A percentile compares a stretch with the other conserved stretches of the same genome.
Evolutionary conservation across 2,888 invertebrate species (phyloP).

Genomic region (Osmoderma eremita): DNA sequence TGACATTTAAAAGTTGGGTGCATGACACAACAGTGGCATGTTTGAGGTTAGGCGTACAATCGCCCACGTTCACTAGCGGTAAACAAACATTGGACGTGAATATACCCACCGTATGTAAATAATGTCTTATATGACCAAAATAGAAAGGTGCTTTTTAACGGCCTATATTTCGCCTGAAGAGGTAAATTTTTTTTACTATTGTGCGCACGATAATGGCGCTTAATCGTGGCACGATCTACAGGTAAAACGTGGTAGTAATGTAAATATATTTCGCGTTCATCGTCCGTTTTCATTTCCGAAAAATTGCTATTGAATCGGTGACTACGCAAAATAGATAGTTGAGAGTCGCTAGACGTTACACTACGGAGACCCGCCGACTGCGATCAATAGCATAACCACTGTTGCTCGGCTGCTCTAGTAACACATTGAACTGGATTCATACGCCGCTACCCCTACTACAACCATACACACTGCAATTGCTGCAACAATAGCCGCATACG

Average conservation of each 20-base stretch:
- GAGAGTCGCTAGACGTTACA: slow-evolving; percentile 43
- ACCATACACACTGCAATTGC: slow-evolving; percentile 22
- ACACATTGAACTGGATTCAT: slow-evolving; percentile 44
- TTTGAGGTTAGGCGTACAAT: slow-evolving; percentile 22
- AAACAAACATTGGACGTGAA: slow-evolving; percentile 1
- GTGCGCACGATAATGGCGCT: slow-evolving; percentile 46
- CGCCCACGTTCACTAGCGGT: not conserved
- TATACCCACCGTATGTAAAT: not conserved
- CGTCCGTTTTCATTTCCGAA: slow-evolving; percentile 4
- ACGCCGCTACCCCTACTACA: not conserved
- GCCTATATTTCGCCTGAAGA: slow-evolving; percentile 15
- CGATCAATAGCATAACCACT: slow-evolving; percentile 52
- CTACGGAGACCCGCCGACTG: slow-evolving; percentile 42
- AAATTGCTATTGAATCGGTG: no score
- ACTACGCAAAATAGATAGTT: slow-evolving; percentile 40
- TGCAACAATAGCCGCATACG: slow-evolving; percentile 32
- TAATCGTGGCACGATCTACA: slow-evolving; percentile 11
- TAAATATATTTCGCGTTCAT: not conserved
- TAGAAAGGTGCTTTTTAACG: slow-evolving; percentile 3
- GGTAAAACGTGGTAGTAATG: slow-evolving; percentile 3
- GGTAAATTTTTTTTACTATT: no score
- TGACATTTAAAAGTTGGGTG: not conserved
- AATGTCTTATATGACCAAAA: slow-evolving; percentile 19
- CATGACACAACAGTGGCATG: not conserved
- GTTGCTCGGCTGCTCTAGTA: slow-evolving; percentile 49